Percentiles rank a stretch among this genome's conserved stretches.
phyloP scores from a whole-genome alignment of 2,888 invertebrate species.

The Machimus atricapillus region DNA sequence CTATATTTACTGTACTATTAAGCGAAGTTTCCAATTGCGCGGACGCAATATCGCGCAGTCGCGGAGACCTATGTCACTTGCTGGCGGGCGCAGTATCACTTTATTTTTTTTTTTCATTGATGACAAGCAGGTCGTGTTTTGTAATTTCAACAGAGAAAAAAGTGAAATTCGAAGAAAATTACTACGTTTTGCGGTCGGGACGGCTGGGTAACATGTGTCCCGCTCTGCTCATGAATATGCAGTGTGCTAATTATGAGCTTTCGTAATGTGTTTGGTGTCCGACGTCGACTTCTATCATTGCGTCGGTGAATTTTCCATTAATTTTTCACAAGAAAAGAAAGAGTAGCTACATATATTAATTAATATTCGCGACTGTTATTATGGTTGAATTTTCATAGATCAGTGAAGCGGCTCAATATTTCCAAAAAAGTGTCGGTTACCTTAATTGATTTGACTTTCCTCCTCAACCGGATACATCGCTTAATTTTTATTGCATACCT shows the following conservation, averaged over 20 bases:
- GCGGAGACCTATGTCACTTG: background rate
- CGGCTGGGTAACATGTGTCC: background rate
- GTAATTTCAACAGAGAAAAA: background rate
- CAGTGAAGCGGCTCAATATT: background rate
- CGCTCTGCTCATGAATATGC: background rate
- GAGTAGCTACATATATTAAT: background rate
- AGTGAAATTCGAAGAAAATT: background rate
- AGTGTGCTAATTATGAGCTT: background rate
- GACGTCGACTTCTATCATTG: background rate
- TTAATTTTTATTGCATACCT: background rate
- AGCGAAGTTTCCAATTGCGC: background rate
- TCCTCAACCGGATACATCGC: background rate
- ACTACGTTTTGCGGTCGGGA: background rate
- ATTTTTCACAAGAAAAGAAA: background rate
- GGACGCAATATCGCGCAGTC: background rate
- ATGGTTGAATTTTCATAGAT: background rate
- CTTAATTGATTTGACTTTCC: background rate
- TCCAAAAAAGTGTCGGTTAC: background rate
- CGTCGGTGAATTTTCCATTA: background rate
- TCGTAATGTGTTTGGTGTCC: background rate
- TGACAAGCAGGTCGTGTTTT: background rate
- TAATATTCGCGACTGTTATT: background rate
- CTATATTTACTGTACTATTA: no score
- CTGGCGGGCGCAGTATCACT: background rate
- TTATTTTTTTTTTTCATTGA: background rate